phyloP scores from a whole-genome alignment of 2,113 vertebrate species.

The Glareola pratincola region DNA sequence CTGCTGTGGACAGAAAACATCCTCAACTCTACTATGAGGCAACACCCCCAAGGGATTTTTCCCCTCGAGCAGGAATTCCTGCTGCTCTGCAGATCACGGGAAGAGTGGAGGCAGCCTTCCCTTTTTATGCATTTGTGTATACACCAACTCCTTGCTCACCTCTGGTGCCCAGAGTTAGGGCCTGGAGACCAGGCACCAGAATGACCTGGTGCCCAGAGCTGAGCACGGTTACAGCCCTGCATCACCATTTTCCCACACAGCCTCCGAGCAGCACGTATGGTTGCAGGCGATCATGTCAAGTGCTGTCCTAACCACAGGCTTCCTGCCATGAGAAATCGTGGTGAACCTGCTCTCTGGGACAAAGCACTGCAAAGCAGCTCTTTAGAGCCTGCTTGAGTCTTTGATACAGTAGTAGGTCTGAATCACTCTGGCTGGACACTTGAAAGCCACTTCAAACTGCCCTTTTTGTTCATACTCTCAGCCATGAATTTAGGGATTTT shows the following conservation, averaged over 20 bases:
- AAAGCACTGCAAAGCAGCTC: neutral
- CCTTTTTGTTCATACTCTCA: neutral
- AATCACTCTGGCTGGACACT: neutral
- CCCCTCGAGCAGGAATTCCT: rapidly evolving
- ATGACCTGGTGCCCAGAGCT: neutral
- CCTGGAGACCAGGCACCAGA: neutral
- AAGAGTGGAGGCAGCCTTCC: neutral
- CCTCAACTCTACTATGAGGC: neutral
- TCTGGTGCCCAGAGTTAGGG: neutral
- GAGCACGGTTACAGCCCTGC: neutral
- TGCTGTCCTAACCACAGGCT: neutral
- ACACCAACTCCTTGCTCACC: neutral
- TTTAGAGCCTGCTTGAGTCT: neutral
- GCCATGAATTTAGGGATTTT: neutral
- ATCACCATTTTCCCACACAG: neutral
- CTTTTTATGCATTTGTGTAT: neutral
- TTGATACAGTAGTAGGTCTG: neutral
- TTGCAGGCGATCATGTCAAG: neutral
- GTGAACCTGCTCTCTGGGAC: neutral
- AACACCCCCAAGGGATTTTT: neutral
- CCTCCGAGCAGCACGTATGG: neutral
- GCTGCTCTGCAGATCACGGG: neutral
- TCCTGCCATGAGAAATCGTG: neutral
- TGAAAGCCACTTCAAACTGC: neutral
- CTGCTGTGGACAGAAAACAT: neutral